A percentile compares a stretch with the other conserved stretches of the same genome.
These are phyloP conservation scores for Coracias cyanogaster DNA, from an alignment of 2,797 vertebrate genomes.

Conservation along the genomic window DNA sequence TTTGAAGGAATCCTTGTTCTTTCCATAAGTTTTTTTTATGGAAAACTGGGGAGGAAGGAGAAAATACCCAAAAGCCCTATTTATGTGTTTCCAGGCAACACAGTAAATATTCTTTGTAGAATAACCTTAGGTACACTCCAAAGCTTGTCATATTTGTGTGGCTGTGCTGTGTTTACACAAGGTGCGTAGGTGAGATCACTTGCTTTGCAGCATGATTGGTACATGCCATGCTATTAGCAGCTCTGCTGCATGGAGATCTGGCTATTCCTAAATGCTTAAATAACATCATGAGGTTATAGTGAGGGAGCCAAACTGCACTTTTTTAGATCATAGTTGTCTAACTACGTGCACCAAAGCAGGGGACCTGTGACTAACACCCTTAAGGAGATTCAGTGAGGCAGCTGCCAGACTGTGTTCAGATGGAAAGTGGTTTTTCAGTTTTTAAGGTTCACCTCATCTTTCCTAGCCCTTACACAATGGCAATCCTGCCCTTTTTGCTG, in stretches of 20 bases:
- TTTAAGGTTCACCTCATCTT: neutral
- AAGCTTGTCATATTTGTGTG: conserved; percentile 15
- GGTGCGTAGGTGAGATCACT: conserved; percentile 56
- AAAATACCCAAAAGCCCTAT: neutral
- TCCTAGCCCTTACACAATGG: neutral
- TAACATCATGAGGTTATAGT: conserved; percentile 39
- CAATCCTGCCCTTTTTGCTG: neutral
- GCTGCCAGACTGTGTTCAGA: neutral
- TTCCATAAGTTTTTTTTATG: neutral
- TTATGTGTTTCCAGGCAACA: neutral
- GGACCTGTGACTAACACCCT: neutral
- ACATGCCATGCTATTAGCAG: conserved; percentile 50
- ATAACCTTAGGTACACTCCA: neutral
- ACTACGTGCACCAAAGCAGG: conserved; percentile 43
- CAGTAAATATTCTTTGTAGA: neutral
- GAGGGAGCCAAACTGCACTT: conserved; percentile 26
- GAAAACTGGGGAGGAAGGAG: neutral
- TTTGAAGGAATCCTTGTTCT: neutral
- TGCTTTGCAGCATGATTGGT: conserved; percentile 17
- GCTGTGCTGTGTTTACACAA: conserved; percentile 37
- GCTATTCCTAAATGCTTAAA: conserved; percentile 47
- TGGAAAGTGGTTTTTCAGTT: neutral
- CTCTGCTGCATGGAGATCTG: neutral
- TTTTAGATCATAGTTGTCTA: conserved; percentile 42
- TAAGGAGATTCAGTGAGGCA: neutral